A percentile compares a stretch with the other conserved stretches of the same genome.
These are phyloP conservation scores for Solen grandis DNA, from an alignment of 1,140 invertebrate genomes.

Conservation along the genomic window DNA sequence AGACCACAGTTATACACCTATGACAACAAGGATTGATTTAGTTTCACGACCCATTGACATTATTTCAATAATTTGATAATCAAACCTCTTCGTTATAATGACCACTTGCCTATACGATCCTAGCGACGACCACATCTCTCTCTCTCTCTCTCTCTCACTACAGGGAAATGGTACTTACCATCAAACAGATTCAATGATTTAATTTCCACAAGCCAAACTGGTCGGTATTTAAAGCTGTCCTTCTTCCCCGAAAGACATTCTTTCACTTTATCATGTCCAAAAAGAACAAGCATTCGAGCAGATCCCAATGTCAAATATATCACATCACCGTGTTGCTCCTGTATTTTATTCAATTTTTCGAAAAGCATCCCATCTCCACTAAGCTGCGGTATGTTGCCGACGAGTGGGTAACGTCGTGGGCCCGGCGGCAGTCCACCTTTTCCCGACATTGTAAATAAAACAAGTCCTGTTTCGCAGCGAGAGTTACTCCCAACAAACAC, in stretches of 20 bases:
- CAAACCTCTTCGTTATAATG: too few relatives aligned
- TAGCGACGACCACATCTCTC: too few relatives aligned
- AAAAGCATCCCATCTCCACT: conserved; percentile 41
- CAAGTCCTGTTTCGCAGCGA: too few relatives aligned
- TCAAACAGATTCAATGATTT: conserved; percentile 20
- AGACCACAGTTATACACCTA: too few relatives aligned
- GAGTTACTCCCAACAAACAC: too few relatives aligned
- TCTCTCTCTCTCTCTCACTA: too few relatives aligned
- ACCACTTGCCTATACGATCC: too few relatives aligned
- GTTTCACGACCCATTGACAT: too few relatives aligned
- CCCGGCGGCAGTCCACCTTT: conserved; percentile 16
- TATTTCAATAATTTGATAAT: too few relatives aligned
- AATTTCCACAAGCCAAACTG: conserved; percentile 45
- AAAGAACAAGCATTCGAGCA: conserved; percentile 33
- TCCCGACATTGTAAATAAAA: background rate
- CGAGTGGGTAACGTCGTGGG: conserved; percentile 15
- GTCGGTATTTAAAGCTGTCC: conserved; percentile 40
- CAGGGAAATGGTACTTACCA: too few relatives aligned
- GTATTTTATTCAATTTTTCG: conserved; percentile 40
- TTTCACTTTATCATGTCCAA: conserved; percentile 47
- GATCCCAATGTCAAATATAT: conserved; percentile 36
- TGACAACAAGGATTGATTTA: too few relatives aligned
- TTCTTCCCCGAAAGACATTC: background rate
- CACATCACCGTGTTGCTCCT: conserved; percentile 31
- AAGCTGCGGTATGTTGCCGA: conserved; percentile 39